Base-by-base conservation (phyloP, 1,140 invertebrate genomes). In the Tribolium castaneum region DNA sequence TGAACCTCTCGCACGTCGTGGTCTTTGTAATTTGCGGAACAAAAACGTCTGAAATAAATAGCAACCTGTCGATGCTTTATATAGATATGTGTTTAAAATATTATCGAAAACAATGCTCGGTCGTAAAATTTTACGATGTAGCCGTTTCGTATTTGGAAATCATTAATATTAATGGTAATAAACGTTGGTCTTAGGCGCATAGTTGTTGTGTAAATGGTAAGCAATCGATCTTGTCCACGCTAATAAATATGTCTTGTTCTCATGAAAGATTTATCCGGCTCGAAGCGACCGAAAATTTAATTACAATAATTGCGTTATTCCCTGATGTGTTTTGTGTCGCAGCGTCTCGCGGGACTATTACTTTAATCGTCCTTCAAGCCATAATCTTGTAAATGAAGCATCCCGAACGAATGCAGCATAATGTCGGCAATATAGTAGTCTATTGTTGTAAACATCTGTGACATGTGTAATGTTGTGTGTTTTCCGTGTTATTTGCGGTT, bases 31-130 rank as follows among this genome's bases (percentile, higher is more conserved):
- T 66, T 66, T 66, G 30, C 59, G 30, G n/a, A 35, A 66, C 59
- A 66, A 66, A 66, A 66, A 66, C 59, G 2, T n/a, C 59, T 10
- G 10, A 34, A 66, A 66, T 66, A 66, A 66, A 66, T 66, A 35
- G 22, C 6, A 35, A 66, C 10, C 59, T 66, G 59, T 66, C 59
- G 59, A 66, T 66, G 30, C 59, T 66, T 19, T 66, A 77, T 77
- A 77, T 39, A 77, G 76, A 77, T 77, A 77, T 59, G 70, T 56
- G 76, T 71, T 51, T 77, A 77, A 77, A 77, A 77, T 77, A 77
- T 77, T 77, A 71, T 19, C 49, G 76, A 49, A 54, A 76, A 76
- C 75, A 76, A 76, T 76, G 66, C 70, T 12, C n/a, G 39, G 51
- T 77, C 70, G 70, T 77, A 77, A 77, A 77, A 77, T 77, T 77